Evolutionary conservation across 2,797 vertebrate genomes (phyloP), one percentile per base, ranked within the genome.

Genomic region (Hozukius guyotensis): DNA sequence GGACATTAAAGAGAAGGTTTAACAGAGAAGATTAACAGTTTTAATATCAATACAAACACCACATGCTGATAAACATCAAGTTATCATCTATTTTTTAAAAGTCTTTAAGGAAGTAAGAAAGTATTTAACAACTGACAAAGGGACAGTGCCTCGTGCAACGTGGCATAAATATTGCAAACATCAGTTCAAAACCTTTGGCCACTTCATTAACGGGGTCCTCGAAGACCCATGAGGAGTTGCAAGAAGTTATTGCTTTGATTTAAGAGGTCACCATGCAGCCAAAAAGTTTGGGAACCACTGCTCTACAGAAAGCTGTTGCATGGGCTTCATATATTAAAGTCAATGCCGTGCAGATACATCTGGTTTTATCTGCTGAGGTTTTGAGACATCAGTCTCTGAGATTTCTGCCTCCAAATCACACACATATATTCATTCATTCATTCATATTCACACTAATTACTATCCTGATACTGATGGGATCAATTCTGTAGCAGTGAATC

Each of bases 91-190:
- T 1, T 3, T 2, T 11, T 56, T 42, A 24, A 11, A 55, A 14
- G 55, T 53, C 25, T 56, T 75, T 20, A 25, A 25, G 29, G 12
- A 24, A 3, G 14, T 20, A 36, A 32, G 20, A 52, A 6, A 18
- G 0, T 16, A 42, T 42, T 42, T 16, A 42, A 42, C 14, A 42
- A 16, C 18, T 0, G 55, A 75, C 73, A 76, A 60, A 80, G 61
- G 63, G 38, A 29, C 65, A 63, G 20, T 16, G 81, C 59, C 67
- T 76, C 0, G 22, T 72, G 75, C 36, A 78, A 56, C 29, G 78
- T 68, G 67, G 60, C 63, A 55, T 46, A 38, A 80, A 80, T 68
- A 77, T 12, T 49, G 69, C 67, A 70, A 72, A 64, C 67, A 80
- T 60, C 16, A 60, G 16, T 60, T 29, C 8, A 60, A 2, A 31